These are phyloP conservation scores for Monomorium pharaonis DNA, from an alignment of 1,140 invertebrate species.

Conservation along the genomic window DNA sequence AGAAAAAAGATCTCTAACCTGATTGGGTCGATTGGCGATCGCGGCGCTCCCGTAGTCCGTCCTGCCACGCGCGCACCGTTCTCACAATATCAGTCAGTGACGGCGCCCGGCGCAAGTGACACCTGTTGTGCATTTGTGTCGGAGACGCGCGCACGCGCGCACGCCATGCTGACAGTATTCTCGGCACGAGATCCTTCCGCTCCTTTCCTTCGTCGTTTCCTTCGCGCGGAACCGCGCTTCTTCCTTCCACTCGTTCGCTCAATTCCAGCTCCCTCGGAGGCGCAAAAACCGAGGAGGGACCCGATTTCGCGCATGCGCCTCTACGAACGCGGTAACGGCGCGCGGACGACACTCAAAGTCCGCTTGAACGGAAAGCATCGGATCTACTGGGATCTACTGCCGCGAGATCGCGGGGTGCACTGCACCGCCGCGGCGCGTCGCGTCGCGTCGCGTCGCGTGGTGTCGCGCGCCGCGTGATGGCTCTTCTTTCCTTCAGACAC, in stretches of 20 bases:
- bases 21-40: neutral
- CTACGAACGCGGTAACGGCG: neutral
- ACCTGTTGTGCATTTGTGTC: neutral
- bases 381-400: conserved; percentile 34
- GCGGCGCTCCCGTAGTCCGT: neutral
- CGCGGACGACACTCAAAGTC: conserved; percentile 15
- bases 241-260: neutral
- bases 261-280: neutral
- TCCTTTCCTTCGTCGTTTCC: neutral
- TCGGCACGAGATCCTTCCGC: neutral
- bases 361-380: conserved; percentile 43
- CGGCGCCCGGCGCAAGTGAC: conserved; percentile 4
- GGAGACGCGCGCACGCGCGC: neutral
- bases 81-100: conserved; percentile 1
- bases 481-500: neutral
- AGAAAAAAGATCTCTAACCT: conserved; percentile 12
- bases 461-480: too few relatives aligned
- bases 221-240: neutral
- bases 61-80: neutral
- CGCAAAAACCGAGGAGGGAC: neutral
- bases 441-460: neutral
- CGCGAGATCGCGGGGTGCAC: neutral
- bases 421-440: neutral
- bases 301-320: neutral
- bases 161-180: neutral